Evolutionary conservation across 2,797 vertebrate species (phyloP).

Genomic region (Sus cebifrons): DNA sequence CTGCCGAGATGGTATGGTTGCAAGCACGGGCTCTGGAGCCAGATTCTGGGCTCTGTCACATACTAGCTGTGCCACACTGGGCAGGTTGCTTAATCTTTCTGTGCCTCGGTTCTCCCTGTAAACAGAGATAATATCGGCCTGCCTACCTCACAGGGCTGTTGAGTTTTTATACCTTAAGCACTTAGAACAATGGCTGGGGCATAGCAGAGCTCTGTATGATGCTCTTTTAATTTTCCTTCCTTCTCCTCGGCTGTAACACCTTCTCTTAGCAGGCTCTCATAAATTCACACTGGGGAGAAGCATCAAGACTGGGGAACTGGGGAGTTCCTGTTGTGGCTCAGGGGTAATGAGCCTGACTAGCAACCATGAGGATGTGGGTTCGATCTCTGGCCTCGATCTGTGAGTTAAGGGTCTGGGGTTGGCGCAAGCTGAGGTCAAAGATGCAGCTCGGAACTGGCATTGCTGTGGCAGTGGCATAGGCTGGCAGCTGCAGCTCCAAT

Average conservation of each 20-base stretch:
- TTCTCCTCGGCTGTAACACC: fast-evolving
- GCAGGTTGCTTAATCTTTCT: background rate
- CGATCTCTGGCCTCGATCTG: too few species aligned
- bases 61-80: background rate
- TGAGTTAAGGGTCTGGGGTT: too few species aligned
- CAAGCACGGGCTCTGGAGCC: background rate
- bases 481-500: too few species aligned
- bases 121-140: background rate
- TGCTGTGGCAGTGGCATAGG: too few species aligned
- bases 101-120: background rate
- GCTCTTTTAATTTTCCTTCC: background rate
- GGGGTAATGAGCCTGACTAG: too few species aligned
- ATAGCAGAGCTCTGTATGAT: background rate
- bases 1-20: fast-evolving
- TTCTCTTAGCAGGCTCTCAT: background rate
- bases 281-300: background rate
- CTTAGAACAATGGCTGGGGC: background rate
- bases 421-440: too few species aligned
- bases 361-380: too few species aligned
- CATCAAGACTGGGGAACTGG: background rate
- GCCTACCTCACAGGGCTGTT: background rate
- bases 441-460: too few species aligned
- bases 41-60: background rate
- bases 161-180: background rate
- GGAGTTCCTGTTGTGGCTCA: too few species aligned